These are phyloP conservation scores for Battus philenor DNA, from an alignment of 1,140 invertebrate species.

Conservation along the genomic window DNA sequence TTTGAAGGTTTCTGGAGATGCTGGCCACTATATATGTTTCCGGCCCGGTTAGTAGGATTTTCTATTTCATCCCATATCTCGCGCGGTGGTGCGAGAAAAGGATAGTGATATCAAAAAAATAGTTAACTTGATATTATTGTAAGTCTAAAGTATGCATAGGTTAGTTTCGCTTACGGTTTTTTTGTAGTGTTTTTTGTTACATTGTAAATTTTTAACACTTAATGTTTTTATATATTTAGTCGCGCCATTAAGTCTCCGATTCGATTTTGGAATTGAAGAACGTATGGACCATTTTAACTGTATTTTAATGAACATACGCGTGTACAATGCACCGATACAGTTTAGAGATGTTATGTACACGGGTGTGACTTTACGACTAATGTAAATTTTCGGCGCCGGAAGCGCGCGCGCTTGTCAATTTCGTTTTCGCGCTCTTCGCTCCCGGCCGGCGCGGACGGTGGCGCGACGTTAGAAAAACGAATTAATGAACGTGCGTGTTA, in stretches of 20 bases:
- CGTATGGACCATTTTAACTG: conserved; percentile 40
- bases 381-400: neutral
- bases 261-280: conserved; percentile 38
- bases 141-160: conserved; percentile 51
- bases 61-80: conserved; percentile 42
- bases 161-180: conserved; percentile 63
- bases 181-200: conserved; percentile 68
- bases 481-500: conserved; percentile 22
- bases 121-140: conserved; percentile 66
- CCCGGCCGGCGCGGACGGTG: neutral
- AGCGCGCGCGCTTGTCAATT: conserved; percentile 6
- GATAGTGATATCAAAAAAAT: conserved; percentile 59
- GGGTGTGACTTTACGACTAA: conserved; percentile 13
- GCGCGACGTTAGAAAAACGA: conserved; percentile 16
- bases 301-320: conserved; percentile 20
- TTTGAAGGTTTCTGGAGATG: conserved; percentile 34
- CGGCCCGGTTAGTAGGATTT: conserved; percentile 64
- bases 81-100: conserved; percentile 26
- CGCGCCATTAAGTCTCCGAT: conserved; percentile 57
- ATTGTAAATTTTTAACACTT: conserved; percentile 69
- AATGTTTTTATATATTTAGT: conserved; percentile 56
- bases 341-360: conserved; percentile 2
- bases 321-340: conserved; percentile 3
- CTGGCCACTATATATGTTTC: conserved; percentile 72
- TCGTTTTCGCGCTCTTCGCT: conserved; percentile 21